Percentiles rank a stretch among this genome's conserved stretches.
Conservation (phyloP, 2,797 vertebrate species). For the Oophaga sylvatica region DNA sequence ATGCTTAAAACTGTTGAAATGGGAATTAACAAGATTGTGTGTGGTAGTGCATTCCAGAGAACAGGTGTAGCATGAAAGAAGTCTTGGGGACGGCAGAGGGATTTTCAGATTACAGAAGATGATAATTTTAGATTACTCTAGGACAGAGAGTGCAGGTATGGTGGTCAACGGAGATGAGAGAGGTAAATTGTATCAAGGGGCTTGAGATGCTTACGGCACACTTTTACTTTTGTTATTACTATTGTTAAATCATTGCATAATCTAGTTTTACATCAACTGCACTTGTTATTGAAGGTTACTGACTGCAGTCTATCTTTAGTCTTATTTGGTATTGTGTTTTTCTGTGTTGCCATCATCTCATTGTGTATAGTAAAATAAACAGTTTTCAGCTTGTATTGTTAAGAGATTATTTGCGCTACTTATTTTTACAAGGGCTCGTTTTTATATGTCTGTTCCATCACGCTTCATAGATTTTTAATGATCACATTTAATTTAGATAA, state of each 20-base stretch:
- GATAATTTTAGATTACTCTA: too few species aligned
- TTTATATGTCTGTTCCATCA: neutral
- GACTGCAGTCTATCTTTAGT: neutral
- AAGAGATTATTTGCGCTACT: constrained; percentile 6
- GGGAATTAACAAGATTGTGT: too few species aligned
- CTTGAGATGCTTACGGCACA: neutral
- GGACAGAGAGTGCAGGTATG: too few species aligned
- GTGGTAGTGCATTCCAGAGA: too few species aligned
- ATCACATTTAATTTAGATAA: neutral
- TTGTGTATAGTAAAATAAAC: constrained; percentile 54
- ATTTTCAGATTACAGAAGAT: too few species aligned
- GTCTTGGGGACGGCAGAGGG: too few species aligned
- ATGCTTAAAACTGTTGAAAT: too few species aligned
- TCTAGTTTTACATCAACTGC: neutral
- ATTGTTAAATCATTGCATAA: neutral
- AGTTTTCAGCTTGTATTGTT: constrained; percentile 15
- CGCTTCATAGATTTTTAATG: neutral
- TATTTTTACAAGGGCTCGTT: neutral
- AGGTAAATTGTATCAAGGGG: neutral
- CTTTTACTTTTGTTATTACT: neutral
- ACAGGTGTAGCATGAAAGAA: too few species aligned
- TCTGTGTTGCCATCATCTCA: constrained; percentile 7
- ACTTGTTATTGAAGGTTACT: neutral
- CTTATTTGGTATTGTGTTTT: constrained; percentile 31
- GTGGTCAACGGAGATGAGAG: too few species aligned